Base-by-base conservation (phyloP, 2,888 invertebrate genomes). In the Erebia aethiops region DNA sequence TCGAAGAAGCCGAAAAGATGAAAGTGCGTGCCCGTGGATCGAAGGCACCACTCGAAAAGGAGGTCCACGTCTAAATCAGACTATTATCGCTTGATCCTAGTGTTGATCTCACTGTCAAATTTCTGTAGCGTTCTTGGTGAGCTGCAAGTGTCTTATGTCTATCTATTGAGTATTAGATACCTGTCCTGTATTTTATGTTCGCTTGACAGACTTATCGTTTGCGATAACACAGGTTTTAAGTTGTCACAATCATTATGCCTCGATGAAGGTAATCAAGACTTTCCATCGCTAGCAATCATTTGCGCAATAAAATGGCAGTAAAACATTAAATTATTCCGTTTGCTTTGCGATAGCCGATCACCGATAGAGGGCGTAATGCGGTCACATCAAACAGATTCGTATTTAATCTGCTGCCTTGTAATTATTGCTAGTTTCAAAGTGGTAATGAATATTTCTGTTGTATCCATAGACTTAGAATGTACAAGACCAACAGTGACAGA, bases 301-400 rank as follows among this genome's bases (percentile, higher is more conserved):
- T 57, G 60, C 69, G 35, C 49, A 62, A 62, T 62, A 43, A 62
- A 62, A 21, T 18, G 13, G 52, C 68, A 21, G 51, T 69, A 51
- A 71, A 69, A 62, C n/a, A n/a, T 72, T 74, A 46, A 74, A 71
- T 67, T 67, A 71, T 74, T 71, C 67, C 49, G 71, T 65, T 74
- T 67, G 60, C 61, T 56, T 51, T 67, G 5, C 64, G 69, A 64
- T 69, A 54, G 60, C 49, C 49, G 61, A 35, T 52, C 43, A 58
- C 49, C 60, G 70, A 61, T 72, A 69, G 52, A 51, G 58, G 52
- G 72, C 56, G 66, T 67, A 63, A 49, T 76, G 70, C 72, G 71
- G 69, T 60, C 71, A 75, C 70, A 72, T 75, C 71, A 76, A 75
- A 76, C 69, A 71, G 72, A 74, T 75, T 72, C 70, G 54, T 71